These are phyloP conservation scores for Drosophila lutescens DNA, from an alignment of 2,888 invertebrate genomes.

Conservation along the genomic window DNA sequence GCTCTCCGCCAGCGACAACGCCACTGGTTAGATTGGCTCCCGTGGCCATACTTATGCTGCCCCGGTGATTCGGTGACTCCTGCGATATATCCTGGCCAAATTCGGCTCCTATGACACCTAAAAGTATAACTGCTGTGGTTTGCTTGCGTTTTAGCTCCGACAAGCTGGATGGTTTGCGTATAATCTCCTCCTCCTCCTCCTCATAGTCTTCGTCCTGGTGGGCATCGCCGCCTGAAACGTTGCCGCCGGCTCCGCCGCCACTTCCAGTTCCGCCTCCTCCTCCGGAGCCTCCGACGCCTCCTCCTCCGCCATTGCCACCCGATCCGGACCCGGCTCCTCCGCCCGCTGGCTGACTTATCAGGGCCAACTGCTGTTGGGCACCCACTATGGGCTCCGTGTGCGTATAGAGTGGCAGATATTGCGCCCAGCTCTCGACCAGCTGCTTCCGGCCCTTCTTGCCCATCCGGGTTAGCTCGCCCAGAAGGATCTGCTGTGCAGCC, in stretches of 20 bases:
- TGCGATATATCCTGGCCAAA: slow-evolving; percentile 97
- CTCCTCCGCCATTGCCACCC: slow-evolving; percentile 30
- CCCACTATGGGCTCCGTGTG: slow-evolving; percentile 91
- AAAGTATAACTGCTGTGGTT: slow-evolving; percentile 97
- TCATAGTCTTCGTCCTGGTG: slow-evolving; percentile 89
- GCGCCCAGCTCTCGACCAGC: slow-evolving; percentile 98
- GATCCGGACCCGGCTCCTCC: slow-evolving; percentile 17
- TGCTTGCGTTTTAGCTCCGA: slow-evolving; percentile 96
- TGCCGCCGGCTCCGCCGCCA: slow-evolving; percentile 57
- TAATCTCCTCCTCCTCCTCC: slow-evolving; percentile 93
- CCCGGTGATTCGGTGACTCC: slow-evolving; percentile 85
- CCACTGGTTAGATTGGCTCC: slow-evolving; percentile 26
- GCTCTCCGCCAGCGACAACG: slow-evolving; percentile 69
- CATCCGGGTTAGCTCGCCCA: slow-evolving; percentile 94
- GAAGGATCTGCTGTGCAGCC: slow-evolving; percentile 96
- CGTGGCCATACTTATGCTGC: slow-evolving; percentile 55
- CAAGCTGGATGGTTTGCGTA: slow-evolving; percentile 92
- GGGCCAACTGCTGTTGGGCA: slow-evolving; percentile 83
- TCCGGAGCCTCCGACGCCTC: slow-evolving; percentile 20
- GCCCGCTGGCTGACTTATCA: slow-evolving; percentile 47
- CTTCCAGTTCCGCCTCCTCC: slow-evolving; percentile 54
- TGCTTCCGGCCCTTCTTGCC: slow-evolving; percentile 93
- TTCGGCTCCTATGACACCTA: slow-evolving; percentile 99
- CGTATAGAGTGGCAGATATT: slow-evolving; percentile 95
- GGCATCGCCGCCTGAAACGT: slow-evolving; percentile 47